phyloP scores from a whole-genome alignment of 2,888 invertebrate species.

The Nomada fabriciana region DNA sequence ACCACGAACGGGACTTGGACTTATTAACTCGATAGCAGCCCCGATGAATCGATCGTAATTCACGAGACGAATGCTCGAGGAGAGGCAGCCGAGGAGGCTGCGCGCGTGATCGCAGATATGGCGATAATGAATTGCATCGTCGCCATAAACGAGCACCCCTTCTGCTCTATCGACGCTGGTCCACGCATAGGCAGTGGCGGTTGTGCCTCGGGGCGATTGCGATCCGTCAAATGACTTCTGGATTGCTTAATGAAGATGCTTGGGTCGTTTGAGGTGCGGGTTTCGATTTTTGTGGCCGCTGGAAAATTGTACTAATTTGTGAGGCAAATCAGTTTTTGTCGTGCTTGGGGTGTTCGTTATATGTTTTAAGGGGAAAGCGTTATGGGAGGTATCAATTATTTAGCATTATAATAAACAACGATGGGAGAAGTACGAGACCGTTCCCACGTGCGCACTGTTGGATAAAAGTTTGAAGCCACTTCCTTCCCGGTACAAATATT shows the following conservation, averaged over 20 bases:
- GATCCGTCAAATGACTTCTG: background rate
- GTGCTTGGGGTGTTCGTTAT: no score
- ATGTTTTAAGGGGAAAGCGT: no score
- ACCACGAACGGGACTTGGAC: constrained; percentile 71
- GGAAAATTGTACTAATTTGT: no score
- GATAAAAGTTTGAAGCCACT: no score
- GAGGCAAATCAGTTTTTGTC: no score
- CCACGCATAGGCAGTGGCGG: constrained; percentile 1
- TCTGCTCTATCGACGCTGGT: constrained; percentile 10
- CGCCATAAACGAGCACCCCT: constrained; percentile 61
- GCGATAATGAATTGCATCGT: constrained; percentile 74
- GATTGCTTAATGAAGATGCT: constrained; percentile 25
- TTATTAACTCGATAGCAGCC: constrained; percentile 71
- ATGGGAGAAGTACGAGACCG: no score
- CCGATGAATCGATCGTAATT: constrained; percentile 70
- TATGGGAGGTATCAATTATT: no score
- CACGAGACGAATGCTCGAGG: constrained; percentile 59
- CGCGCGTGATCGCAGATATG: constrained; percentile 66
- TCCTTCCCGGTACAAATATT: no score
- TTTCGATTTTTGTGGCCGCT: no score
- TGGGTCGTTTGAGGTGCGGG: no score
- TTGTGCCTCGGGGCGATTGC: background rate
- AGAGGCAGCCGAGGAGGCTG: constrained; percentile 34
- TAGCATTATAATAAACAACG: no score
- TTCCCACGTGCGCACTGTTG: no score